Evolutionary conservation across 2,888 invertebrate species (phyloP).

Genomic region (Idaea aversata): DNA sequence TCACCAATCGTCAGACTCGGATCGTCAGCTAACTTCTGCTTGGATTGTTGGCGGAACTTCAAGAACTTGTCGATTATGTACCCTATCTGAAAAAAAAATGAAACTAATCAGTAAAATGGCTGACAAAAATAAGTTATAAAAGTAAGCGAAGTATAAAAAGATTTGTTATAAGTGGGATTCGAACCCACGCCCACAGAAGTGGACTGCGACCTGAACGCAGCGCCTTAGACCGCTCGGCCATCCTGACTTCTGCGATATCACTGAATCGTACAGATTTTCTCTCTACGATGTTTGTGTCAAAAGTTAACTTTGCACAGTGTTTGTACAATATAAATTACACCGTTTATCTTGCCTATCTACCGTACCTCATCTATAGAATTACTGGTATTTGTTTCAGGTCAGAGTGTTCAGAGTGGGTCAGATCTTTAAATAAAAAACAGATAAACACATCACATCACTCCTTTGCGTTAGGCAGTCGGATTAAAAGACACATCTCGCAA

Average conservation of each 20-base stretch:
- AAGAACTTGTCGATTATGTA: slow-evolving; percentile 88
- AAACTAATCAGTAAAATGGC: neutral
- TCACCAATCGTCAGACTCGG: slow-evolving; percentile 87
- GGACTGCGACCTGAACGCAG: slow-evolving; percentile 59
- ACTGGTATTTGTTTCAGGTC: no score
- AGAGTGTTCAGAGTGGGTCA: no score
- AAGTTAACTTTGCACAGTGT: no score
- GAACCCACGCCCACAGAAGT: slow-evolving; percentile 59
- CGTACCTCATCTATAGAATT: no score
- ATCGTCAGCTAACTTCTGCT: slow-evolving; percentile 82
- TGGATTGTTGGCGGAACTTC: slow-evolving; percentile 83
- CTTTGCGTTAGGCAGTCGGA: no score
- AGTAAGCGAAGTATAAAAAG: slow-evolving; percentile 9
- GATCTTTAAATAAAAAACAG: no score
- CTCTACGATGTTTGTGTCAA: slow-evolving; percentile 11
- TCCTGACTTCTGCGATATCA: slow-evolving; percentile 27
- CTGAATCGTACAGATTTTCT: slow-evolving; percentile 22
- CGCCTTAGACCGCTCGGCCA: slow-evolving; percentile 58
- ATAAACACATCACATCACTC: no score
- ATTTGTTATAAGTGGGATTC: slow-evolving; percentile 53
- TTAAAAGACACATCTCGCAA: no score
- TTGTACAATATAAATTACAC: no score
- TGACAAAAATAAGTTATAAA: neutral
- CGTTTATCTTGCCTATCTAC: no score
- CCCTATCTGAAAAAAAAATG: slow-evolving; percentile 62